These are phyloP conservation scores for Eristalinus aeneus DNA, from an alignment of 2,888 invertebrate species.

Conservation along the genomic window DNA sequence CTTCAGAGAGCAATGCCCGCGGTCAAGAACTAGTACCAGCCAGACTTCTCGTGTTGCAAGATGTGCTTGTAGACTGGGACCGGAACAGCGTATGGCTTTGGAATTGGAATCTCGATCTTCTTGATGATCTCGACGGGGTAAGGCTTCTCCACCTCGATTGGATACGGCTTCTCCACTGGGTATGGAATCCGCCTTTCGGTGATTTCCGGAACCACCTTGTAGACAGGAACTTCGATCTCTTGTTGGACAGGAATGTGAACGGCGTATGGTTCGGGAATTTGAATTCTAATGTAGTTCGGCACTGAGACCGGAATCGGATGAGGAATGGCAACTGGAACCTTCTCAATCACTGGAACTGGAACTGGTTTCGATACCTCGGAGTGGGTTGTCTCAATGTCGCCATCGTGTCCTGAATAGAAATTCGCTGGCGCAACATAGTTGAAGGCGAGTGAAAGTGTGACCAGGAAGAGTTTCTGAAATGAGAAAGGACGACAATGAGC, in stretches of 20 bases:
- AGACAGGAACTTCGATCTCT: conserved; percentile 87
- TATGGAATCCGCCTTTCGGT: conserved; percentile 88
- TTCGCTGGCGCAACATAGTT: conserved; percentile 25
- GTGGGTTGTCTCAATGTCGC: conserved; percentile 80
- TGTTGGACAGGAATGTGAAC: conserved; percentile 87
- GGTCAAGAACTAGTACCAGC: conserved; percentile 33
- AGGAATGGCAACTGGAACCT: conserved; percentile 87
- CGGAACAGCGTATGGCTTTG: conserved; percentile 88
- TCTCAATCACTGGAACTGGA: conserved; percentile 87
- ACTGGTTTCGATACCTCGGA: conserved; percentile 87
- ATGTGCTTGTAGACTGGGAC: conserved; percentile 88
- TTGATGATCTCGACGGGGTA: conserved; percentile 89
- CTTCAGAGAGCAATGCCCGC: neutral
- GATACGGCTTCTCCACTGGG: conserved; percentile 86
- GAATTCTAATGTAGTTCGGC: conserved; percentile 84
- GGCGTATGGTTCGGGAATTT: conserved; percentile 88
- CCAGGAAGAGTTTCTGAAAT: conserved; percentile 27
- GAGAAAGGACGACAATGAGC: neutral
- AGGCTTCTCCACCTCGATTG: conserved; percentile 87
- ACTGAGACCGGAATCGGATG: conserved; percentile 88
- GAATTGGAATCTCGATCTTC: conserved; percentile 86
- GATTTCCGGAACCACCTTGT: conserved; percentile 87
- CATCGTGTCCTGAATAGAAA: conserved; percentile 31
- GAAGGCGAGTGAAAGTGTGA: conserved; percentile 23
- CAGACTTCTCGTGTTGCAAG: conserved; percentile 82